phyloP scores from a whole-genome alignment of 1,140 invertebrate species.

The Belonocnema kinseyi region DNA sequence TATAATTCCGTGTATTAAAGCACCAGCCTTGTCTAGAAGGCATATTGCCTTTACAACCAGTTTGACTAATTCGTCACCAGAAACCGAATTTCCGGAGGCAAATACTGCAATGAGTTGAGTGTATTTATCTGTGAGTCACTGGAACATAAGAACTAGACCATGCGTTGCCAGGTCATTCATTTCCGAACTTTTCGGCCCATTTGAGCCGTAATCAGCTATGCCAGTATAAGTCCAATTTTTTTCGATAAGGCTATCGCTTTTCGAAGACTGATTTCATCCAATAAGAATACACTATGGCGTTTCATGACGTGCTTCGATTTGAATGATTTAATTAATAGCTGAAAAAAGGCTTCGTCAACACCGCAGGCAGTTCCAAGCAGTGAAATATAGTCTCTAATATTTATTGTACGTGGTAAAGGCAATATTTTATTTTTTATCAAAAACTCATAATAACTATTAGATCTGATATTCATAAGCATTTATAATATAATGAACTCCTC shows the following conservation, averaged over 20 bases:
- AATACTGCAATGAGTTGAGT: slow-evolving; percentile 43
- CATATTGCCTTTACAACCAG: slow-evolving; percentile 39
- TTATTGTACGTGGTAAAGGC: slow-evolving; percentile 44
- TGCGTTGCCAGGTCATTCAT: slow-evolving; percentile 41
- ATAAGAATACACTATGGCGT: slow-evolving; percentile 35
- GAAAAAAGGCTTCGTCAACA: slow-evolving; percentile 42
- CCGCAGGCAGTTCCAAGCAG: slow-evolving; percentile 36
- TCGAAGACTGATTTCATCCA: slow-evolving; percentile 46
- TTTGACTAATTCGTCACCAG: slow-evolving; percentile 41
- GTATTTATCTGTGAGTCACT: slow-evolving; percentile 39
- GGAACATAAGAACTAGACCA: slow-evolving; percentile 46
- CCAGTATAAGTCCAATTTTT: slow-evolving; percentile 37
- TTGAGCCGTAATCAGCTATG: slow-evolving; percentile 39
- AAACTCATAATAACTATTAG: slow-evolving; percentile 49
- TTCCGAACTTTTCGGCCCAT: not conserved
- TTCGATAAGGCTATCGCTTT: slow-evolving; percentile 36
- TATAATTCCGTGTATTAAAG: slow-evolving; percentile 45
- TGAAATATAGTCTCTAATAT: slow-evolving; percentile 40
- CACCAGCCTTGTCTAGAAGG: slow-evolving; percentile 46
- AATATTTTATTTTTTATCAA: slow-evolving; percentile 45
- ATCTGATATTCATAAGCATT: slow-evolving; percentile 48
- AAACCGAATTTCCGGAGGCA: slow-evolving; percentile 39
- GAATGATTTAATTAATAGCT: slow-evolving; percentile 38
- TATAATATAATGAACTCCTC: slow-evolving; percentile 50
- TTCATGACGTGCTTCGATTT: slow-evolving; percentile 33